Conservation (phyloP, 2,888 invertebrate genomes). For the Thereva unica region DNA sequence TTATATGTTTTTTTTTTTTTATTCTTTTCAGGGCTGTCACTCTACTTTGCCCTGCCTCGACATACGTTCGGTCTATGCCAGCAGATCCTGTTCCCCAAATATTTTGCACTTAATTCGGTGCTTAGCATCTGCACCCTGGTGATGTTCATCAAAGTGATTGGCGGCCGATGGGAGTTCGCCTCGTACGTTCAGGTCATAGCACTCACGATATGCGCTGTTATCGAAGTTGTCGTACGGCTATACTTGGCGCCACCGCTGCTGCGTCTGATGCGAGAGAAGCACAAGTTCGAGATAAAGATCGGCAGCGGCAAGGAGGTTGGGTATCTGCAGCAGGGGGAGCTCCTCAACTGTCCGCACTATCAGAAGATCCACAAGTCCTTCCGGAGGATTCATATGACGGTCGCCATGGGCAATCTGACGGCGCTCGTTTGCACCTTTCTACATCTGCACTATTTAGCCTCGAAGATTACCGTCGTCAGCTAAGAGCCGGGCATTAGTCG, state of each 20-base stretch:
- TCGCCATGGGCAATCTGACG: conserved; percentile 80
- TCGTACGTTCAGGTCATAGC: conserved; percentile 61
- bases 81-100: conserved; percentile 82
- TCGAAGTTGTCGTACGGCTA: conserved; percentile 76
- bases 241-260: conserved; percentile 77
- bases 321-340: conserved; percentile 69
- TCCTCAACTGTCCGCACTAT: conserved; percentile 80
- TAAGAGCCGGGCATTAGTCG: conserved; percentile 27
- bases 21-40: conserved; percentile 70
- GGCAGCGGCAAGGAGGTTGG: conserved; percentile 82
- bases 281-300: conserved; percentile 72
- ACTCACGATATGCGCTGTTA: conserved; percentile 57
- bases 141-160: conserved; percentile 62
- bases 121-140: conserved; percentile 74
- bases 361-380: conserved; percentile 74
- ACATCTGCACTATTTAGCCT: conserved; percentile 69
- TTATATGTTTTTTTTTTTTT: conserved; percentile 20
- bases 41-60: conserved; percentile 83
- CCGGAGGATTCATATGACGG: conserved; percentile 74
- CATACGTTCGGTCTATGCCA: conserved; percentile 88
- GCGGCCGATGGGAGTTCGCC: conserved; percentile 63
- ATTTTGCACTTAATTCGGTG: conserved; percentile 78
- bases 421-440: conserved; percentile 69
- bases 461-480: conserved; percentile 55
- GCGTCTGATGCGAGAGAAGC: conserved; percentile 73